Evolutionary conservation across 2,888 invertebrate genomes (phyloP), one percentile per base, ranked within the genome.

Genomic region (Dugesia japonica): DNA sequence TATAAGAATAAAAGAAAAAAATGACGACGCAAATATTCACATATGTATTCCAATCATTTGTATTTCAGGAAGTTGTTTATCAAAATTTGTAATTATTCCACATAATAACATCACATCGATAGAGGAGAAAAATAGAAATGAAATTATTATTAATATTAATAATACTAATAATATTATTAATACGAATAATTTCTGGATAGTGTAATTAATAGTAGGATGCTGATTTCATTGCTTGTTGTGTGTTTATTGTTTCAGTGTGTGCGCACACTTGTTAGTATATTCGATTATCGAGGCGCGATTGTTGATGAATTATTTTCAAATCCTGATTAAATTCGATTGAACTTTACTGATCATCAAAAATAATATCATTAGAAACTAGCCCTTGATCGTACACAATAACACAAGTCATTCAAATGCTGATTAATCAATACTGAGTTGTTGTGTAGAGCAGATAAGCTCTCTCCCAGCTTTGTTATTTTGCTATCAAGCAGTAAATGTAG

Each of bases 341-440:
- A 56, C 56, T 56, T n/a, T n/a, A 56, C 1, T 56, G 56, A 56
- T 56, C 20, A 56, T 56, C 56, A 56, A 56, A 56, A 56, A 9
- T 56, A 56, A 56, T 56, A 56, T 56, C 56, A 56, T 56, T 56
- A 56, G 23, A n/a, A 56, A 56, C 56, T 23, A 23, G 56, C 9
- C 56, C 56, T 56, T 56, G 56, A 56, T 56, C 56, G 17, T 56
- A 56, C 56, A 56, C 56, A 56, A 56, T 56, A n/a, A 56, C 56
- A 56, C 56, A 56, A 56, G 56, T 56, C 56, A 56, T 23, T 56
- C 56, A 56, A 56, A 56, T 56, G 56, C 56, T 56, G 56, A 56
- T 56, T 56, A 56, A 56, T 56, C 56, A 56, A 56, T 56, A 56
- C n/a, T 56, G 56, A 31, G 31, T 31, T 31, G 31, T 4, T 31